Conservation (phyloP, 2,113 vertebrate species). For the Crotalus viridis region DNA sequence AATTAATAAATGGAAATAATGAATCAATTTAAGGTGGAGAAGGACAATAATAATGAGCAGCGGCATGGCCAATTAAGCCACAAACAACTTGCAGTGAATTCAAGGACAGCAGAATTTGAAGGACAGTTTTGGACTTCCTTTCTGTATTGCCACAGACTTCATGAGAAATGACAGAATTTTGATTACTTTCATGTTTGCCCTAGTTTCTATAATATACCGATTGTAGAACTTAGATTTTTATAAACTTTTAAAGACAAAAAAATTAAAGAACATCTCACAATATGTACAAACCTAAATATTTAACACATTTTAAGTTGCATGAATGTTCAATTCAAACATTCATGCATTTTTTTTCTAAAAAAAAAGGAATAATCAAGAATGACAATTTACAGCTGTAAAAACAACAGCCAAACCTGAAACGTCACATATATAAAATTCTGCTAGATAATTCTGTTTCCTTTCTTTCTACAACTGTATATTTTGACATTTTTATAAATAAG, state of each 20-base stretch:
- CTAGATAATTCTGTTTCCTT: background rate
- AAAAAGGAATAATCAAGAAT: background rate
- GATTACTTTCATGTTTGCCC: slow-evolving; percentile 17
- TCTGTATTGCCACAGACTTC: background rate
- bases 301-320: background rate
- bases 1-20: slow-evolving; percentile 37
- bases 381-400: background rate
- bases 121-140: background rate
- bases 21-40: slow-evolving; percentile 28
- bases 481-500: background rate
- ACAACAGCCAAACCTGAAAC: background rate
- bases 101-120: background rate
- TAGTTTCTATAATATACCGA: background rate
- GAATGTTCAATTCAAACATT: background rate
- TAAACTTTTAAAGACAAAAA: background rate
- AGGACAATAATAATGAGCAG: background rate
- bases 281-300: background rate
- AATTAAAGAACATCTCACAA: background rate
- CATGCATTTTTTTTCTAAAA: background rate
- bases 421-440: background rate
- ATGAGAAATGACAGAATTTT: slow-evolving; percentile 13
- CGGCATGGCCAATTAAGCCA: slow-evolving; percentile 3
- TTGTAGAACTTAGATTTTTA: background rate
- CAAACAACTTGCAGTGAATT: background rate
- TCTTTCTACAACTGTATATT: background rate